Base-by-base conservation (phyloP, 2,113 vertebrate species). In the Rousettus leschenaultii region DNA sequence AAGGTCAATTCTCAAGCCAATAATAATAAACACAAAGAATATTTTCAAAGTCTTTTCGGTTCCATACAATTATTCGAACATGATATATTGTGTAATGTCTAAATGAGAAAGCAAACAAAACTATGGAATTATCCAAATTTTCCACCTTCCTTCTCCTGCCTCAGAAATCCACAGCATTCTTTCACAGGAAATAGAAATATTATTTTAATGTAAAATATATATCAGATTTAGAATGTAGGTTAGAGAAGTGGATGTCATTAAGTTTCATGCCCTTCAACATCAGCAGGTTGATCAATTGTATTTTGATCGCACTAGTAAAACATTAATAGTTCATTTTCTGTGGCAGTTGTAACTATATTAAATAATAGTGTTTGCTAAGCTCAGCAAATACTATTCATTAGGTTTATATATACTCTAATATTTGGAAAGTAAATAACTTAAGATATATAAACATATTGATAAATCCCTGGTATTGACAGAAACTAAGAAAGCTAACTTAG, bases 21-120 rank as follows among this genome's bases (percentile, higher is more conserved):
- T 12, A 43, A 96, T 86, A 91, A 97, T 73, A 91, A 98, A 92
- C 79, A 96, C 92, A 95, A 48, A 85, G 53, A 40, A 74, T 48
- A 89, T 90, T 94, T 97, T 95, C 86, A 88, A 94, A 97, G 95
- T 26, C 45, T 88, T 97, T 97, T 96, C 48, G 57, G 77, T 33
- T 90, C 38, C 30, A 38, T 70, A 40, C 26, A 84, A 95, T 94
- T 90, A 97, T 86, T 89, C 86, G 96, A 96, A 77, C 13, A 77
- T n/a, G 57, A 92, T 21, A 80, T 70, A 45, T 86, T 97, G 87
- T 86, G 97, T 74, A 92, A 53, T 22, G 38, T 88, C 33, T 75
- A 82, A 86, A 79, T 89, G 24, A 92, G 91, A 94, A 51, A 93
- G 79, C 38, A 94, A 55, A 92, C 48, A 24, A 96, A 97, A 98